Base-by-base conservation (phyloP, 2,888 invertebrate genomes). In the Panopea generosa region DNA sequence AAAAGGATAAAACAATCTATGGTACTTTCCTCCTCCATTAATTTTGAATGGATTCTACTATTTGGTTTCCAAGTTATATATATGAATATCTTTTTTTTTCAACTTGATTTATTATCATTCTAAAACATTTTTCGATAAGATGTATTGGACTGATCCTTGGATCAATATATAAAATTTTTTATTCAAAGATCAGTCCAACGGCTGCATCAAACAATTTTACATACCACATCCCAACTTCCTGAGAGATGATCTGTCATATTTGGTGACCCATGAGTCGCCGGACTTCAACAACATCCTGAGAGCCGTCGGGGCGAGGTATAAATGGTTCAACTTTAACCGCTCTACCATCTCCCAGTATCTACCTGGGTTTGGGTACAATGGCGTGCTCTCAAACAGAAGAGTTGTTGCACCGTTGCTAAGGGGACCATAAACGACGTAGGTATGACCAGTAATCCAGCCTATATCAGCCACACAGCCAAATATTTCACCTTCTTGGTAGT, bases 401-500 rank as follows among this genome's bases (percentile, higher is more conserved):
- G 93, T 92, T 2, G 94, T 93, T 26, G 90, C 93, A 2, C 94
- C 94, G 82, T 93, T 94, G 59, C 91, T 87, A 20, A 94, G 89
- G 1, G 94, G 94, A n/a, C 94, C 94, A 85, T 94, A 94, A 16
- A 93, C 92, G 11, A 93, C 92, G 85, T 94, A 94, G 24, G 91
- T 90, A 84, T 92, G 92, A 11, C 92, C 92, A 3, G 92, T 92
- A 40, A 92, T 91, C 94, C 94, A 94, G 33, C 94, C 94, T 61
- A 94, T 91, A 82, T 94, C 94, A 14, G 94, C 94, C 55, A 94
- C 92, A 90, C 94, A 94, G 2, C 93, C 93, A 87, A 93, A 94
- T 38, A 91, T 88, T 77, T 94, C 93, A 0, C 90, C 92, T 4
- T 77, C 83, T 2, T 89, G 79, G 86, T 91, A 93, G 86, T 94